phyloP scores from a whole-genome alignment of 2,797 vertebrate genomes.

The Yasuhikotakia modesta region DNA sequence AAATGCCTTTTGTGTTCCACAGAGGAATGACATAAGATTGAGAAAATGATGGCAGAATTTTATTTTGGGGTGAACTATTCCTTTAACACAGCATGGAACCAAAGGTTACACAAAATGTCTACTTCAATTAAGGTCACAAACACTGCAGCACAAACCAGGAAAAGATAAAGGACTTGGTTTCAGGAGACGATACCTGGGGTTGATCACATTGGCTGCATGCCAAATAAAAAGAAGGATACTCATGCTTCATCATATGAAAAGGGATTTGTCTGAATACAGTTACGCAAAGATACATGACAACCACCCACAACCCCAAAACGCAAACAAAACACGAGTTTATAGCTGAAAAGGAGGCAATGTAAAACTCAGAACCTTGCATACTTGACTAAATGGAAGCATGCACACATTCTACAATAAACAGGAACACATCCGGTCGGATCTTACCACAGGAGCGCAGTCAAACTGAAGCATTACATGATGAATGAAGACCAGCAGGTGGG shows the following conservation, averaged over 20 bases:
- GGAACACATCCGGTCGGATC: conserved; percentile 50
- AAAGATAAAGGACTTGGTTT: conserved; percentile 34
- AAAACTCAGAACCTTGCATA: conserved; percentile 17
- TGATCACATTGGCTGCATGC: conserved; percentile 73
- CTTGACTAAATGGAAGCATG: conserved; percentile 5
- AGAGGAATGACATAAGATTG: too few relatives aligned
- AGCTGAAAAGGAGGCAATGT: conserved; percentile 10
- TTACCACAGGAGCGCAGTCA: conserved; percentile 87
- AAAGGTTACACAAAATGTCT: conserved; percentile 1
- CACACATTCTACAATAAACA: conserved; percentile 2
- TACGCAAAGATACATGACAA: conserved; percentile 2
- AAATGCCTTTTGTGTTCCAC: too few relatives aligned
- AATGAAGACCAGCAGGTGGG: conserved; percentile 87
- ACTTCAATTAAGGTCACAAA: neutral
- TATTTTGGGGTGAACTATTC: neutral
- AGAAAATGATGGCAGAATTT: neutral
- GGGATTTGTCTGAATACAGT: conserved; percentile 18
- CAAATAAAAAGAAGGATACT: conserved; percentile 67
- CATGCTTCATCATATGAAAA: conserved; percentile 60
- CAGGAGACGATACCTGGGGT: conserved; percentile 68
- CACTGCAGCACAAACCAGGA: neutral
- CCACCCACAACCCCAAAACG: neutral
- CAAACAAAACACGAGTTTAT: neutral
- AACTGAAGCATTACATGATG: conserved; percentile 92
- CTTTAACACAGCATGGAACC: neutral